Evolutionary conservation across 2,797 vertebrate genomes (phyloP).

Genomic region (Peromyscus attwateri): DNA sequence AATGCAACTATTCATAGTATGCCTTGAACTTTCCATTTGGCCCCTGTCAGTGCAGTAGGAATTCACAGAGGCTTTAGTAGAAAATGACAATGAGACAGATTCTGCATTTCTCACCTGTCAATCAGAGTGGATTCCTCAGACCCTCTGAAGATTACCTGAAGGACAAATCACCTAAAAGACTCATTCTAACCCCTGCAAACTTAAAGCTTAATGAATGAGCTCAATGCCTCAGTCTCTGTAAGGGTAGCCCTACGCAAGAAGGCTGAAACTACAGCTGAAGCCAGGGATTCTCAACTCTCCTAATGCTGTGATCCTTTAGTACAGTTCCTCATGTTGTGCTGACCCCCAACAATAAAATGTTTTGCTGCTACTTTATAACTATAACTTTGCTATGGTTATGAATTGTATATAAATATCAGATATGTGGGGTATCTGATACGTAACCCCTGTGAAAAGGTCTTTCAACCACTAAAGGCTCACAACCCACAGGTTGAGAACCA

Average conservation of each 20-base stretch:
- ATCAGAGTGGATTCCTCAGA: neutral
- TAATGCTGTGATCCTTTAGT: neutral
- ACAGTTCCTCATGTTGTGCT: neutral
- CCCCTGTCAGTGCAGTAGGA: neutral
- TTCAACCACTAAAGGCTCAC: neutral
- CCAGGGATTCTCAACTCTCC: neutral
- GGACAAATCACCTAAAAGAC: slow-evolving; percentile 27
- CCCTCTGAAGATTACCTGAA: slow-evolving; percentile 4
- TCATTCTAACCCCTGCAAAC: neutral
- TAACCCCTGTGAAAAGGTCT: neutral
- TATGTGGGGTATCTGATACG: too few species aligned
- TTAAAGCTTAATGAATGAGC: neutral
- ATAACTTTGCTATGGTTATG: neutral
- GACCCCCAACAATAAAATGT: too few species aligned
- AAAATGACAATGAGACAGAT: slow-evolving; percentile 28
- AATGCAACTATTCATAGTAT: neutral
- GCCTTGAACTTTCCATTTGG: neutral
- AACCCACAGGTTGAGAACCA: neutral
- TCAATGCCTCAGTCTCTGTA: neutral
- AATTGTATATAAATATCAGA: neutral
- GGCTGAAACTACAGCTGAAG: neutral
- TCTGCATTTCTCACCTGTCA: slow-evolving; percentile 6
- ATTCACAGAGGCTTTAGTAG: neutral
- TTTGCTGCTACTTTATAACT: neutral
- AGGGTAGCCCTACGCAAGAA: neutral